Evolutionary conservation across 1,140 invertebrate genomes (phyloP).

Genomic region (Druon quercuslanigerum): DNA sequence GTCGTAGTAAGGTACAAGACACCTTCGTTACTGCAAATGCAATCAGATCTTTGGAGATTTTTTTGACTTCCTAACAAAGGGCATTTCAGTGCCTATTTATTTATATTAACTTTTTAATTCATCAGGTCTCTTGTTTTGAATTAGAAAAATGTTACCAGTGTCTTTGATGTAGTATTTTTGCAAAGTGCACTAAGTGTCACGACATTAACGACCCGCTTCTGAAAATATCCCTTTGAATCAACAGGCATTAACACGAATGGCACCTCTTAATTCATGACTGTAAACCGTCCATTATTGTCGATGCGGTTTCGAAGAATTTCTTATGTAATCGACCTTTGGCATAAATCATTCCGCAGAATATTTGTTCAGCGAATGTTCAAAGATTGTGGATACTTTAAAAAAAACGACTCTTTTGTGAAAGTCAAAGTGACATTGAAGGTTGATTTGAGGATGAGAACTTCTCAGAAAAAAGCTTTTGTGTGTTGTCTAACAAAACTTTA

Average conservation of each 20-base stretch:
- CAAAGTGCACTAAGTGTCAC: not conserved
- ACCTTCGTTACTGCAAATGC: slow-evolving; percentile 57
- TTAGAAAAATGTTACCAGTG: not conserved
- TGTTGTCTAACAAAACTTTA: no score
- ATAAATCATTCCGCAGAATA: no score
- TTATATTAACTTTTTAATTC: not conserved
- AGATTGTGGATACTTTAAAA: no score
- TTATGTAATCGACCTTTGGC: not conserved
- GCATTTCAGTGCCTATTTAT: not conserved
- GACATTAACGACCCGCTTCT: slow-evolving; percentile 2
- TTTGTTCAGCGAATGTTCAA: no score
- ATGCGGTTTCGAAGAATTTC: not conserved
- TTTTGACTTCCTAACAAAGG: not conserved
- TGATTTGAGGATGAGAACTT: not conserved
- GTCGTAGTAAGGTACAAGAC: slow-evolving; percentile 93
- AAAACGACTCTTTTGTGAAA: no score
- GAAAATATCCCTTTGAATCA: not conserved
- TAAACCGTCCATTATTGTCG: no score
- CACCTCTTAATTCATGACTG: no score
- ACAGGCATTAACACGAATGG: not conserved
- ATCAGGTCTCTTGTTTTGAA: not conserved
- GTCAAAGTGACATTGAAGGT: not conserved
- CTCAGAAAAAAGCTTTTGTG: not conserved
- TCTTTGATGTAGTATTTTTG: not conserved
- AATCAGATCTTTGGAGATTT: not conserved